Evolutionary conservation across 2,888 invertebrate genomes (phyloP).

Genomic region (Agapostemon virescens): DNA sequence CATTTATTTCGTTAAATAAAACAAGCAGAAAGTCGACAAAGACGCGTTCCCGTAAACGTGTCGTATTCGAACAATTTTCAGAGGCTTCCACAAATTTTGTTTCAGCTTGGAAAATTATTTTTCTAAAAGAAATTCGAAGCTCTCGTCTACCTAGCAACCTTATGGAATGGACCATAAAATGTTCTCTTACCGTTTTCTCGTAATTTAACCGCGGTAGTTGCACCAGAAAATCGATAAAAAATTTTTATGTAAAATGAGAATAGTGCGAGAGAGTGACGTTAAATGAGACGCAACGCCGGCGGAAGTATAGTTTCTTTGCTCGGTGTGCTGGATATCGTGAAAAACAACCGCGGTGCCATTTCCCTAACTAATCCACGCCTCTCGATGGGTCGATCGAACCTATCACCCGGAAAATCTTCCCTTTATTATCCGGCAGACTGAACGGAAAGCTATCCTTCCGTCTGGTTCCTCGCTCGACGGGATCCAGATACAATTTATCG

Average conservation of each 20-base stretch:
- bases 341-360: neutral
- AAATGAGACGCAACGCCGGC: neutral
- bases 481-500: neutral
- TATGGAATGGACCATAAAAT: neutral
- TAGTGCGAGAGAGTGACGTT: neutral
- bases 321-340: conserved; percentile 3
- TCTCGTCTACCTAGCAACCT: neutral
- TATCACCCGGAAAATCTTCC: conserved; percentile 4
- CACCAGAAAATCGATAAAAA: neutral
- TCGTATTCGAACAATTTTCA: too few species aligned
- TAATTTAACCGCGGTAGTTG: neutral
- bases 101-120: too few species aligned
- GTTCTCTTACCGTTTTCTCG: neutral
- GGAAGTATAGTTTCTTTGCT: neutral
- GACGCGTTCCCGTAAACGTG: too few species aligned
- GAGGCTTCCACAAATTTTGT: too few species aligned
- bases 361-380: conserved; percentile 3
- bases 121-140: too few species aligned
- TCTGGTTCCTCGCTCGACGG: neutral
- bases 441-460: conserved; percentile 7
- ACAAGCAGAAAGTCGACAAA: too few species aligned
- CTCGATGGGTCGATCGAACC: conserved; percentile 8
- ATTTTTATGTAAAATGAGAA: neutral
- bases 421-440: neutral
- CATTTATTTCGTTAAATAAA: too few species aligned